Evolutionary conservation across 2,113 vertebrate genomes (phyloP).

Genomic region (Toxotes jaculatrix): DNA sequence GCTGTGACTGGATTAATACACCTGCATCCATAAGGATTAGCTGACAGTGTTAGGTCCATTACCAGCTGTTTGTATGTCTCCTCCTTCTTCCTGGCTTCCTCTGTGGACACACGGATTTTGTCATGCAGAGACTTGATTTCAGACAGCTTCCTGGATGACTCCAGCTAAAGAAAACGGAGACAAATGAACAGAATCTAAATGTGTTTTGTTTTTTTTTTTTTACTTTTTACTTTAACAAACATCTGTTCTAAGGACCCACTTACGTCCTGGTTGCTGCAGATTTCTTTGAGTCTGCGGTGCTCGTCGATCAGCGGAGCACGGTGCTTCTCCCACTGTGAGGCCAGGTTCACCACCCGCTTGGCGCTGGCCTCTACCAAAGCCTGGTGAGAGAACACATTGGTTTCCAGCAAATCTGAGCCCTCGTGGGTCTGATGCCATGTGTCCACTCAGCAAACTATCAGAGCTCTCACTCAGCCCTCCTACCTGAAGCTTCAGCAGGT

Average conservation of each 20-base stretch:
- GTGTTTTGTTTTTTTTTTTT: too few species aligned
- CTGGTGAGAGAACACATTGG: constrained; percentile 65
- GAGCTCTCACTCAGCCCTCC: neutral
- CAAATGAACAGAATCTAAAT: neutral
- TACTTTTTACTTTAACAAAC: neutral
- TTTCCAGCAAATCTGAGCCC: too few species aligned
- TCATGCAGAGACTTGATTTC: constrained; percentile 91
- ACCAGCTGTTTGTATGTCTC: constrained; percentile 87
- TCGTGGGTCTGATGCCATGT: too few species aligned
- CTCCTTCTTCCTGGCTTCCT: constrained; percentile 91
- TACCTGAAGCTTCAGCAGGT: constrained; percentile 90
- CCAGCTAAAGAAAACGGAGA: constrained; percentile 78
- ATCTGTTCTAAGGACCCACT: neutral
- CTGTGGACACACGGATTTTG: constrained; percentile 87
- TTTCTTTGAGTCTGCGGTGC: constrained; percentile 87
- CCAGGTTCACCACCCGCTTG: constrained; percentile 87
- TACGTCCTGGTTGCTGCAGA: constrained; percentile 89
- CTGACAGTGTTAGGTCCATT: neutral
- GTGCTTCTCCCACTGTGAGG: constrained; percentile 93
- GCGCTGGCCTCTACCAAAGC: constrained; percentile 88
- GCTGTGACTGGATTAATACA: neutral
- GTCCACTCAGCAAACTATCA: neutral
- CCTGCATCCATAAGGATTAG: neutral
- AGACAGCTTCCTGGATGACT: constrained; percentile 88
- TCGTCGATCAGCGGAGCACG: constrained; percentile 89